Percentiles rank a stretch among this genome's conserved stretches.
Conservation (phyloP, 2,888 invertebrate genomes). For the Drosophila macrospina region DNA sequence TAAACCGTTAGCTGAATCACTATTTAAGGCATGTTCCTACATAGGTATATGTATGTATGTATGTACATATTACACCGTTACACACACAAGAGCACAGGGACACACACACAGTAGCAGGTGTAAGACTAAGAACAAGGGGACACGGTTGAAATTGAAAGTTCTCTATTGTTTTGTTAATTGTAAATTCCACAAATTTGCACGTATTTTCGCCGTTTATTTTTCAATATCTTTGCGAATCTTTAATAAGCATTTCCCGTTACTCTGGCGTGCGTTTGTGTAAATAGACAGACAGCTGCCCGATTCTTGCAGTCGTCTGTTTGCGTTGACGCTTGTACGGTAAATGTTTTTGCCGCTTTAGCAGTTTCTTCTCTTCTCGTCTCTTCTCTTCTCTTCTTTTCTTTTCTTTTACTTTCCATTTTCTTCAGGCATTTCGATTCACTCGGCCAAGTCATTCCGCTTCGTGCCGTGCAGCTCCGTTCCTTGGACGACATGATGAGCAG, state of each 20-base stretch:
- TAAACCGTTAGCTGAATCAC: constrained; percentile 23
- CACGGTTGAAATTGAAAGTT: constrained; percentile 20
- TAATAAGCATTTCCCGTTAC: constrained; percentile 6
- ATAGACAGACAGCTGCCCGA: constrained; percentile 22
- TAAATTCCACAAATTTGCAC: constrained; percentile 16
- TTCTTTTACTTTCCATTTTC: constrained; percentile 75
- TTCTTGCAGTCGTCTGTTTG: constrained; percentile 65
- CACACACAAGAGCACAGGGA: constrained; percentile 11
- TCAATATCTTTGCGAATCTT: neutral
- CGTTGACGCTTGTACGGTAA: constrained; percentile 72
- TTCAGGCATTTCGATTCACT: constrained; percentile 35
- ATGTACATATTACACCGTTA: neutral
- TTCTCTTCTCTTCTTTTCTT: constrained; percentile 33
- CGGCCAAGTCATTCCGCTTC: constrained; percentile 15
- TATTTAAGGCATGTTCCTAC: too few relatives aligned
- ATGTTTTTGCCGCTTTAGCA: constrained; percentile 57
- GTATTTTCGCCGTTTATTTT: neutral
- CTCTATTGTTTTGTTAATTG: constrained; percentile 6
- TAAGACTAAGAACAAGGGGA: neutral
- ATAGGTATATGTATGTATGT: too few relatives aligned
- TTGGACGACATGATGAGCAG: constrained; percentile 34
- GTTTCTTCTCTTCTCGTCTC: constrained; percentile 32
- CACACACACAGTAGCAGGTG: neutral
- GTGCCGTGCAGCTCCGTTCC: constrained; percentile 22
- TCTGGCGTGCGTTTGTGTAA: constrained; percentile 6